Base-by-base conservation (phyloP, 2,797 vertebrate species). In the Chloroceryle amazona region DNA sequence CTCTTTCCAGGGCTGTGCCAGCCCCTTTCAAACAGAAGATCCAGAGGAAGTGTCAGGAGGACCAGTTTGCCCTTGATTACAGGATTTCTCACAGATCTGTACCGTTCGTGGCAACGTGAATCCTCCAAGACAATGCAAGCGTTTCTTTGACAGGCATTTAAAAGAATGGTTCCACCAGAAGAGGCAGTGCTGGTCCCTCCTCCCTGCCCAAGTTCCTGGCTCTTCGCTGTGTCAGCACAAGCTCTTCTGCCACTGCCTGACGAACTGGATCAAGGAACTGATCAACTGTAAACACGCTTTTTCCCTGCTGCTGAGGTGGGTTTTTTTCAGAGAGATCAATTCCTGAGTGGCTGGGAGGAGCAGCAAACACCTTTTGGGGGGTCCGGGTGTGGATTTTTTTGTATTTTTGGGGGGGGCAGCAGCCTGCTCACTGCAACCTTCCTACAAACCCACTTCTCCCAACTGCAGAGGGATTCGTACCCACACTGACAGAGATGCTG, bases 181-280 rank as follows among this genome's bases (percentile, higher is more conserved):
- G 46, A 52, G 66, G 74, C 90, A 75, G 54, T 15, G 37, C 86
- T 61, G 21, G 10, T 19, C 44, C 58, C 79, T 81, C 61, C 86
- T 79, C 89, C 70, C 61, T 65, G 70, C 51, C 54, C 13, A 33
- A 52, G 75, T 4, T 84, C 73, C 89, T 11, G 37, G 73, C 89
- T 79, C 89, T 79, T 39, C 0, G 21, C 91, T 95, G 86, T 19
- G 47, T 95, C 94, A 95, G 95, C 93, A 82, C 74, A 58, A 81
- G 54, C 70, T 46, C 86, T 20, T 2, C 11, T 57, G 72, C 2
- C 6, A 44, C 80, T 20, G 42, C 75, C 90, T 60, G 44, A 91
- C 86, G 51, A 39, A 80, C 71, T 23, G 79, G 60, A 93, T 91
- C 74, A 26, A 73, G 78, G 33, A 92, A 79, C 81, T 8, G 31